Conservation (phyloP, 1,140 invertebrate genomes). For the Lethrus apterus region DNA sequence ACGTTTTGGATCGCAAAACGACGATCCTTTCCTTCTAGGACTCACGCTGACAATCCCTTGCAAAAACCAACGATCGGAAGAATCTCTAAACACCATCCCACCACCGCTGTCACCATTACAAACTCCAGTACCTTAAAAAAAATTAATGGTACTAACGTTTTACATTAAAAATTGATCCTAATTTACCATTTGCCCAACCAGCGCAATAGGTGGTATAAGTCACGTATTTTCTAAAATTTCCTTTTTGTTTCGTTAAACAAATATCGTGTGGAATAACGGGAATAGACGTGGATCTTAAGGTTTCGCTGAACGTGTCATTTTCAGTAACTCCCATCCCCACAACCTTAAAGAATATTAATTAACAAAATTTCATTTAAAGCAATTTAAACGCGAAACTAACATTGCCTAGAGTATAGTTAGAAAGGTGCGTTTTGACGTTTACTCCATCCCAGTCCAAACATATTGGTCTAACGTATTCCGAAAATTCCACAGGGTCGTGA, state of each 20-base stretch:
- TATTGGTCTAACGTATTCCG: conserved; percentile 33
- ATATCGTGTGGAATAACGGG: conserved; percentile 34
- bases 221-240: conserved; percentile 43
- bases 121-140: conserved; percentile 35
- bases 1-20: conserved; percentile 40
- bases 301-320: conserved; percentile 38
- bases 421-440: conserved; percentile 25
- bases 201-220: conserved; percentile 45
- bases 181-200: conserved; percentile 40
- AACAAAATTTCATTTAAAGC: background rate
- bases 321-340: conserved; percentile 44
- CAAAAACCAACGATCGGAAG: conserved; percentile 36
- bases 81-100: conserved; percentile 32
- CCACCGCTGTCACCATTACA: conserved; percentile 46
- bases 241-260: conserved; percentile 36
- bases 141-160: background rate
- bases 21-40: conserved; percentile 36
- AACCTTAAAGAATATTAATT: conserved; percentile 23
- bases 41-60: conserved; percentile 45
- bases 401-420: conserved; percentile 29
- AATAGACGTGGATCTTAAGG: conserved; percentile 31
- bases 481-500: conserved; percentile 29
- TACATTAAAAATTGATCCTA: background rate
- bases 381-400: conserved; percentile 24
- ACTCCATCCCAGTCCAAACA: conserved; percentile 40